These are phyloP conservation scores for Drosophila quinaria DNA, from an alignment of 2,888 invertebrate genomes.

Conservation along the genomic window DNA sequence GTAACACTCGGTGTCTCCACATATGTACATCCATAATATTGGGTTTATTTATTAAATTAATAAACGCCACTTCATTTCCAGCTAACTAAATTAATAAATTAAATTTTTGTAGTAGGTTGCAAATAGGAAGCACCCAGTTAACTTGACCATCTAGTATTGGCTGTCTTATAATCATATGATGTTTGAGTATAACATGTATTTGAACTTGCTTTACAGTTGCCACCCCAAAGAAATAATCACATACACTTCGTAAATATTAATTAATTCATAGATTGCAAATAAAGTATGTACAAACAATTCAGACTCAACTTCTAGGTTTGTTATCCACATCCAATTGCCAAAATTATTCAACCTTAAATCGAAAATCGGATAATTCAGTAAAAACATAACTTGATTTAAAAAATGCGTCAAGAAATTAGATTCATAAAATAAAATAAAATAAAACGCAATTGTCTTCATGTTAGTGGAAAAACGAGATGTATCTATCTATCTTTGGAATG, in stretches of 20 bases:
- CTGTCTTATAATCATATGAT: neutral
- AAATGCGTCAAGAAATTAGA: no score
- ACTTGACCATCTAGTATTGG: neutral
- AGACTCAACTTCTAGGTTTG: neutral
- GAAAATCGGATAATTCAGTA: no score
- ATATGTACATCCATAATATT: neutral
- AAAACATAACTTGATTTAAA: no score
- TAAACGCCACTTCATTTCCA: slow-evolving; percentile 13
- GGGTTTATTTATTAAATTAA: slow-evolving; percentile 34
- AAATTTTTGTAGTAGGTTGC: neutral
- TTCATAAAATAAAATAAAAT: no score
- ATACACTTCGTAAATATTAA: neutral
- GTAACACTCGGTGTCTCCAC: slow-evolving; percentile 4
- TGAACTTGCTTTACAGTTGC: neutral
- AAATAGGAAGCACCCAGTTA: neutral
- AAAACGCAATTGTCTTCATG: no score
- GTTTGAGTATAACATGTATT: neutral
- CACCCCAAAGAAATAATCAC: neutral
- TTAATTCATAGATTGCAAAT: neutral
- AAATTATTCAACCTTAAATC: no score
- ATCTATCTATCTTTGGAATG: no score
- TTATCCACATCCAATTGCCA: no score
- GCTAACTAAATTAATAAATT: neutral
- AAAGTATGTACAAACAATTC: no score
- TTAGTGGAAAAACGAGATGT: no score